Evolutionary conservation across 1,140 invertebrate species (phyloP).

Genomic region (Vanessa atalanta): DNA sequence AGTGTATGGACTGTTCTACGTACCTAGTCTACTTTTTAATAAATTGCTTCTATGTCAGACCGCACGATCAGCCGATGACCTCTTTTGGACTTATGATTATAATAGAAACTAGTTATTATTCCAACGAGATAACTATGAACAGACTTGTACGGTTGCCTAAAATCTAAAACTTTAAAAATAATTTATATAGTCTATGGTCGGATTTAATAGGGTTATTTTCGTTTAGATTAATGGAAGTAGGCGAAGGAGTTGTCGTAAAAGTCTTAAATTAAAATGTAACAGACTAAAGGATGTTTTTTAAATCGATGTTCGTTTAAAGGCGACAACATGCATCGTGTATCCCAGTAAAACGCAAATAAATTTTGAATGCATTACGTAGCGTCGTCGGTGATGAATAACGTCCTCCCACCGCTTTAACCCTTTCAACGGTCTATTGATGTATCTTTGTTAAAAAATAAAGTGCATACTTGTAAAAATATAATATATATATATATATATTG

Average conservation of each 20-base stretch:
- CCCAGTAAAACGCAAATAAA: conserved; percentile 73
- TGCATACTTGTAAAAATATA: conserved; percentile 16
- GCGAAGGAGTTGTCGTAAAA: conserved; percentile 51
- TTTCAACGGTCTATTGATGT: conserved; percentile 45
- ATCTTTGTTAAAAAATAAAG: conserved; percentile 27
- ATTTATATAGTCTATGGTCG: conserved; percentile 35
- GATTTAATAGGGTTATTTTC: conserved; percentile 56
- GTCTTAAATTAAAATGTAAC: conserved; percentile 54
- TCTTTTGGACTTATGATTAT: conserved; percentile 57
- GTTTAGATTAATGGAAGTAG: conserved; percentile 53
- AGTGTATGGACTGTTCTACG: conserved; percentile 42
- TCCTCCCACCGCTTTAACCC: conserved; percentile 58
- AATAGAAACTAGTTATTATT: conserved; percentile 51
- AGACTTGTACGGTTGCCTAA: conserved; percentile 18
- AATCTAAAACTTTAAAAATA: conserved; percentile 33
- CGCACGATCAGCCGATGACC: conserved; percentile 57
- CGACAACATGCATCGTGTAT: conserved; percentile 50
- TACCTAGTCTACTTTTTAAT: conserved; percentile 44
- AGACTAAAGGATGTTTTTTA: conserved; percentile 55
- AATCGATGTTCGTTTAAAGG: conserved; percentile 54
- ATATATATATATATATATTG: conserved; percentile 17
- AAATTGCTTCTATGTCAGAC: conserved; percentile 51
- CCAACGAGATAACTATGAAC: conserved; percentile 38
- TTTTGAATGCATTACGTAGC: conserved; percentile 68
- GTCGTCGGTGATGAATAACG: conserved; percentile 65